Evolutionary conservation across 2,888 invertebrate genomes (phyloP).

Genomic region (Sialis fuliginosa): DNA sequence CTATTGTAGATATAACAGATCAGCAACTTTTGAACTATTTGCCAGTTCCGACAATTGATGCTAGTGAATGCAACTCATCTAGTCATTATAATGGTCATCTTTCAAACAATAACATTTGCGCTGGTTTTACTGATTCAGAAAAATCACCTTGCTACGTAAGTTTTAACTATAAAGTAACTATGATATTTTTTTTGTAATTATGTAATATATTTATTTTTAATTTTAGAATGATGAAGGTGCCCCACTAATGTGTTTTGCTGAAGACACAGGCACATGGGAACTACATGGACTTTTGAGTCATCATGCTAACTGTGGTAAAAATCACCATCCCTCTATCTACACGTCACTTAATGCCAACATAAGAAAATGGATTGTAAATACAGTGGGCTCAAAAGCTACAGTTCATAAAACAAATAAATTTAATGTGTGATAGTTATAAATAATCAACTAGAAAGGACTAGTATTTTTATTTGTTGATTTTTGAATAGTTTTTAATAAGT

Average conservation of each 20-base stretch:
- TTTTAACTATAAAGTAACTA: too few relatives aligned
- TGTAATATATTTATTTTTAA: constrained; percentile 5
- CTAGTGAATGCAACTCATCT: constrained; percentile 38
- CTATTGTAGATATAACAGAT: constrained; percentile 23
- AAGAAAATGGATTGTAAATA: constrained; percentile 25
- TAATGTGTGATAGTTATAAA: background rate
- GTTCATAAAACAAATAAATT: constrained; percentile 5
- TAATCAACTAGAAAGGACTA: too few relatives aligned
- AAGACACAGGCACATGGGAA: constrained; percentile 33
- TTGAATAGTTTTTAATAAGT: too few relatives aligned
- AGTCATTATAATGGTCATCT: constrained; percentile 40
- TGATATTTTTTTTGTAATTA: too few relatives aligned
- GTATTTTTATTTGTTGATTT: too few relatives aligned
- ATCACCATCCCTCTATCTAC: constrained; percentile 37
- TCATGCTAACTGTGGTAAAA: constrained; percentile 38
- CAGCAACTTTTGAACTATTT: constrained; percentile 33
- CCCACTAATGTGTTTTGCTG: constrained; percentile 40
- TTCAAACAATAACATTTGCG: constrained; percentile 37
- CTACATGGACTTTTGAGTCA: constrained; percentile 40
- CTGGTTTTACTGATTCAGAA: constrained; percentile 33
- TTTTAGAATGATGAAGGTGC: constrained; percentile 47
- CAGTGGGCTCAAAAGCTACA: constrained; percentile 18
- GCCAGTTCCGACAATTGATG: constrained; percentile 33
- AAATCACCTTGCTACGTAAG: constrained; percentile 42
- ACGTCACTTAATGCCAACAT: constrained; percentile 24